Base-by-base conservation (phyloP, 2,888 invertebrate species). In the Anoncus sp. region DNA sequence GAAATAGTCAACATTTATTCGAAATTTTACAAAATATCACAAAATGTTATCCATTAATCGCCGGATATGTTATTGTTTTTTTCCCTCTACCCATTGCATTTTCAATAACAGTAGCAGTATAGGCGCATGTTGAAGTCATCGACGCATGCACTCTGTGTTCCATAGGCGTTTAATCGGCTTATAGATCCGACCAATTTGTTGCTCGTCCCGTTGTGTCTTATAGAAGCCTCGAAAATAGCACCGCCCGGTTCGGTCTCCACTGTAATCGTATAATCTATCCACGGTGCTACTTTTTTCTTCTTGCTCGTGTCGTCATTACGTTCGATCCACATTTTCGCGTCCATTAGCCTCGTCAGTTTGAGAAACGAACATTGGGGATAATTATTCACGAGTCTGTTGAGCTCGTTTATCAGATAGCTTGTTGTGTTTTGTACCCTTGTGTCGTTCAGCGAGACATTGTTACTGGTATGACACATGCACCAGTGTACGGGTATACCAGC, bases 401-500 rank as follows among this genome's bases (percentile, higher is more conserved):
- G 92, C 79, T 94, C 92, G 6, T 91, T 88, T 0, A 97, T 93
- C 27, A 96, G 91, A 81, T 93, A 93, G 0, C 91, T 87, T 0
- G 95, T 95, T 0, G 94, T 94, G 47, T 93, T 92, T 6, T 91
- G 88, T 0, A 96, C 95, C 9, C 91, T 88, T 0, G 90, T 84
- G 81, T 94, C 93, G 35, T 93, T 92, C 0, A 91, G 91, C 0
- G 92, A 87, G 18, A 96, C 87, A 81, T 93, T 93, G 62, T 91
- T 91, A 66, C 94, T 94, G 74, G 93, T 93, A 86, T 97, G 96
- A 83, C 98, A 98, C 22, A 97, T 96, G 90, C 98, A 98, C 96
- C 96, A 98, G 88, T 97, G 96, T 27, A 95, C 94, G 0, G 95
- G 94, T 75, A 98, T 97, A 1, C 93, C 94, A 0, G 98, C 98